Conservation (phyloP, 2,113 vertebrate species). For the Pipa parva region DNA sequence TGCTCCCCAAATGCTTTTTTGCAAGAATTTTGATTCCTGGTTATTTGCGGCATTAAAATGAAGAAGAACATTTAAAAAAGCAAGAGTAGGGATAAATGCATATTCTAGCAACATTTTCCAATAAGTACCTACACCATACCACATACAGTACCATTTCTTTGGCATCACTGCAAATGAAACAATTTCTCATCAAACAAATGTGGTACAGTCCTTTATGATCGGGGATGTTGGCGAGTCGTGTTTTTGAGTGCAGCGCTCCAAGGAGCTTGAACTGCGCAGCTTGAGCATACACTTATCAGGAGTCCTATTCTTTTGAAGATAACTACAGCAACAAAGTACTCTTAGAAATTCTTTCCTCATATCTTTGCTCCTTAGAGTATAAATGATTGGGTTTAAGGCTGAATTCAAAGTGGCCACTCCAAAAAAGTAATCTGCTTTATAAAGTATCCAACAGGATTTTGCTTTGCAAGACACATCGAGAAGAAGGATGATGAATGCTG, state of each 20-base stretch:
- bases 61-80: too few relatives aligned
- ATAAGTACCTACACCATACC: neutral
- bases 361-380: slow-evolving; percentile 87
- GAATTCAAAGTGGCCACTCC: slow-evolving; percentile 89
- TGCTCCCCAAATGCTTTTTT: too few relatives aligned
- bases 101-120: neutral
- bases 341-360: slow-evolving; percentile 86
- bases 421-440: slow-evolving; percentile 79
- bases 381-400: slow-evolving; percentile 88
- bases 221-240: slow-evolving; percentile 71
- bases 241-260: slow-evolving; percentile 76
- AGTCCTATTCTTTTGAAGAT: slow-evolving; percentile 58
- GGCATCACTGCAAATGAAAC: neutral
- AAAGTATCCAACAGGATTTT: slow-evolving; percentile 68
- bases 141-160: neutral
- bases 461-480: slow-evolving; percentile 74
- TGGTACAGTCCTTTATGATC: slow-evolving; percentile 77
- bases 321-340: slow-evolving; percentile 73
- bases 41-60: too few relatives aligned
- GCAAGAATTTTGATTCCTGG: too few relatives aligned
- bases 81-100: neutral
- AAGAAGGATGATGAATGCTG: slow-evolving; percentile 85
- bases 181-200: slow-evolving; percentile 67
- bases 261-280: slow-evolving; percentile 80
- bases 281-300: slow-evolving; percentile 71